phyloP scores from a whole-genome alignment of 2,797 vertebrate genomes.

The Enteromius mattozi region DNA sequence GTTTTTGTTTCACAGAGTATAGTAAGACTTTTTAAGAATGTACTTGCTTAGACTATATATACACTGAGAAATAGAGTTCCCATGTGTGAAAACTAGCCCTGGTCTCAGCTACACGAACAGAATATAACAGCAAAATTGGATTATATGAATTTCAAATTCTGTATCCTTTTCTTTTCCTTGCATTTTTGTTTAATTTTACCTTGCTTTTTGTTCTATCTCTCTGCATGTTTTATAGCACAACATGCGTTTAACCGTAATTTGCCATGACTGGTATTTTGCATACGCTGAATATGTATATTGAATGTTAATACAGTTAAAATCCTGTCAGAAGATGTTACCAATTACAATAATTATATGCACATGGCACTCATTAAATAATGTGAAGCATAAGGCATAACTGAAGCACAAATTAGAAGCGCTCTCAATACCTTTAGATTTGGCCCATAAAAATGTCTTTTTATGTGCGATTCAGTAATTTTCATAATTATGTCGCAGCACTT shows the following conservation, averaged over 20 bases:
- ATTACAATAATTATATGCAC: conserved; percentile 68
- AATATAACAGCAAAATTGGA: neutral
- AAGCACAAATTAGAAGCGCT: conserved; percentile 57
- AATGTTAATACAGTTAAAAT: conserved; percentile 69
- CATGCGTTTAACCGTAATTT: conserved; percentile 47
- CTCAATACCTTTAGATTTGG: conserved; percentile 58
- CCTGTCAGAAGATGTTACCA: conserved; percentile 68
- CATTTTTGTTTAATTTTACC: neutral
- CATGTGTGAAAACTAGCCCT: neutral
- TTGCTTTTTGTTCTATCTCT: conserved; percentile 12
- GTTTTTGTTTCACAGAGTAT: no score
- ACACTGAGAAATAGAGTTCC: neutral
- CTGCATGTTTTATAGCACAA: conserved; percentile 6
- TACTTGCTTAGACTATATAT: neutral
- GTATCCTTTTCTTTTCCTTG: neutral
- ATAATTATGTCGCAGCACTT: conserved; percentile 43
- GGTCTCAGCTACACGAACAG: neutral
- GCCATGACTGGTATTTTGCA: conserved; percentile 62
- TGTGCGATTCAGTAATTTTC: conserved; percentile 44
- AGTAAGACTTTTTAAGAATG: no score
- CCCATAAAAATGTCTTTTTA: conserved; percentile 50
- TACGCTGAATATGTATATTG: conserved; percentile 71
- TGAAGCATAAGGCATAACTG: conserved; percentile 61
- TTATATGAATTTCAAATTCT: neutral
- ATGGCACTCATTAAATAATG: conserved; percentile 67